Evolutionary conservation across 2,888 invertebrate genomes (phyloP), one percentile per base, ranked within the genome.

Genomic region (Cerastis rubricosa): DNA sequence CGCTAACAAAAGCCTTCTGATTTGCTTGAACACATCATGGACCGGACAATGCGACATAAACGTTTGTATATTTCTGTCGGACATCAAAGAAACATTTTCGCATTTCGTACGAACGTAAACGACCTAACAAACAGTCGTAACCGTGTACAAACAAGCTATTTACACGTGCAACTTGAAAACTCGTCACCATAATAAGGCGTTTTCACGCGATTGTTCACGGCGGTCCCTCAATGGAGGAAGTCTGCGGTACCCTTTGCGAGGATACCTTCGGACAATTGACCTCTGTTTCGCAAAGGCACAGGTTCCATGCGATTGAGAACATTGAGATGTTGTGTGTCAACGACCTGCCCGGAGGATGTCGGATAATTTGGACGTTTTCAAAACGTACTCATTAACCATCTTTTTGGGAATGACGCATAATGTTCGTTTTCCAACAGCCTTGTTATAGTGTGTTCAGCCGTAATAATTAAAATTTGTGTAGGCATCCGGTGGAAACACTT

Each of bases 11-110:
- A 89, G 89, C 83, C 78, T 85, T 77, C 86, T 92, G 94, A 94
- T 94, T 93, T 93, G 91, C 90, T 90, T 85, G 90, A 90, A 91
- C 92, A 90, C 90, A 90, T 90, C 90, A 89, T 75, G 83, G 77
- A 74, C 79, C 81, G 91, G 90, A 96, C 95, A 96, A 96, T 95
- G 91, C 92, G 81, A 93, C 95, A 95, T 96, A 95, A 95, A 95
- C 87, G 91, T 92, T 93, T 92, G 91, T 91, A 91, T 92, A 90
- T 91, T 92, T 91, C 92, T 92, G 90, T 88, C 88, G 85, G 87
- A 87, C 90, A 87, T 92, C 90, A 90, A 93, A 92, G 91, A 91
- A 92, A 91, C 92, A 92, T 95, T 94, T 92, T 93, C 91, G 88
- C 90, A 90, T 91, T 91, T 89, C 85, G 90, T 88, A 87, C 83